Evolutionary conservation across 2,888 invertebrate genomes (phyloP).

Genomic region (Bombyx huttoni): DNA sequence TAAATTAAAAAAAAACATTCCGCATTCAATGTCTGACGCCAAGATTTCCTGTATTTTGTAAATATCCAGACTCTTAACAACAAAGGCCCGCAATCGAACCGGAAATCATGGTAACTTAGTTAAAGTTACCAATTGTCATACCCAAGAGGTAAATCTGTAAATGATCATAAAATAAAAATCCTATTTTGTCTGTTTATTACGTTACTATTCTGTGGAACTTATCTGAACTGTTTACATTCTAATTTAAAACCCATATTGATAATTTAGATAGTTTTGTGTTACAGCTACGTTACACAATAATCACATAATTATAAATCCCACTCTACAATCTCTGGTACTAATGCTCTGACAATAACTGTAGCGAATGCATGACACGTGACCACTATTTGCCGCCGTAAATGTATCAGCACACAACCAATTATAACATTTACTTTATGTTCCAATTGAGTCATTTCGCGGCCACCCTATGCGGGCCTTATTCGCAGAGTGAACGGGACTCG

Average conservation of each 20-base stretch:
- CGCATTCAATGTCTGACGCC: no score
- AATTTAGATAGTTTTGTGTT: slow-evolving; percentile 28
- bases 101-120: no score
- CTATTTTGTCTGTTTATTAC: not conserved
- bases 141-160: no score
- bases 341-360: slow-evolving; percentile 47
- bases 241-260: slow-evolving; percentile 14
- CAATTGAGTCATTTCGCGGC: slow-evolving; percentile 54
- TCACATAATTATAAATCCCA: slow-evolving; percentile 51
- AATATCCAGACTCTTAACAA: no score
- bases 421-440: slow-evolving; percentile 46
- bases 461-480: slow-evolving; percentile 49
- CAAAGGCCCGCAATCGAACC: no score
- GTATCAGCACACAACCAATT: slow-evolving; percentile 48
- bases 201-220: not conserved
- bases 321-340: slow-evolving; percentile 33
- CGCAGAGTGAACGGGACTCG: slow-evolving; percentile 8
- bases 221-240: slow-evolving; percentile 1
- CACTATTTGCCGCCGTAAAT: slow-evolving; percentile 55
- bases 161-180: no score
- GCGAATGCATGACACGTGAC: slow-evolving; percentile 63
- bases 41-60: no score
- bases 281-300: slow-evolving; percentile 51
- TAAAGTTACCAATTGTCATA: no score
- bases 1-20: no score